Conservation (phyloP, 2,797 vertebrate genomes). For the Typhlichthys eigenmanni region DNA sequence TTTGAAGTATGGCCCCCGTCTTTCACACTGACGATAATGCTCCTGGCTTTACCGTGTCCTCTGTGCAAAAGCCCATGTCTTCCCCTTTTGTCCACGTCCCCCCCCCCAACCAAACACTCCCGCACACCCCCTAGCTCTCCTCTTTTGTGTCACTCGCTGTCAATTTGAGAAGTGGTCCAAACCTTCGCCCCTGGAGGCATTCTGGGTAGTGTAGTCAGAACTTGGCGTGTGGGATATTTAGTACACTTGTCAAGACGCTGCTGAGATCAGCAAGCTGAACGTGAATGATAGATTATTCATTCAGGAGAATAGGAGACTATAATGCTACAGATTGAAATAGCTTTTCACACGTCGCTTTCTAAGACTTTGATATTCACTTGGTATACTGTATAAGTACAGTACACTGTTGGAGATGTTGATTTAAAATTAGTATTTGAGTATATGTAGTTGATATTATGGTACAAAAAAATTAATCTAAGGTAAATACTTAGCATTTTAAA, state of each 20-base stretch:
- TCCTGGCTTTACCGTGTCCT: conserved; percentile 84
- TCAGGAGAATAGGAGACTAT: conserved; percentile 1
- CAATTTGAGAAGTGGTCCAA: conserved; percentile 75
- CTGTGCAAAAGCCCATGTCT: conserved; percentile 83
- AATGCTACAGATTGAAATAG: not conserved
- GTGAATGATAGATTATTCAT: conserved; percentile 22
- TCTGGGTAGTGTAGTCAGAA: conserved; percentile 81
- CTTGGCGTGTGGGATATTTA: conserved; percentile 31
- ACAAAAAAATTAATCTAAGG: conserved; percentile 58
- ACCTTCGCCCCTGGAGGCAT: conserved; percentile 74
- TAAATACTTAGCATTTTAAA: conserved; percentile 80
- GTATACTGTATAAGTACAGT: conserved; percentile 19
- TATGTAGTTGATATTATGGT: conserved; percentile 56
- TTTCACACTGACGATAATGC: conserved; percentile 84
- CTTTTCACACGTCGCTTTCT: conserved; percentile 4
- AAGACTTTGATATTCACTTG: conserved; percentile 20
- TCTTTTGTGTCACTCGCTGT: conserved; percentile 82
- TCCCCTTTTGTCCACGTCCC: conserved; percentile 78
- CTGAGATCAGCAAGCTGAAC: conserved; percentile 37
- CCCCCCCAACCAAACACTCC: conserved; percentile 53
- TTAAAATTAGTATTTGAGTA: conserved; percentile 32
- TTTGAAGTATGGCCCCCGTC: conserved; percentile 86
- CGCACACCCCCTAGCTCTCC: conserved; percentile 77
- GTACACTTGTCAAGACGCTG: conserved; percentile 34
- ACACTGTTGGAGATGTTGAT: conserved; percentile 28